These are phyloP conservation scores for Drosophila ironensis DNA, from an alignment of 1,140 invertebrate species.

Conservation along the genomic window DNA sequence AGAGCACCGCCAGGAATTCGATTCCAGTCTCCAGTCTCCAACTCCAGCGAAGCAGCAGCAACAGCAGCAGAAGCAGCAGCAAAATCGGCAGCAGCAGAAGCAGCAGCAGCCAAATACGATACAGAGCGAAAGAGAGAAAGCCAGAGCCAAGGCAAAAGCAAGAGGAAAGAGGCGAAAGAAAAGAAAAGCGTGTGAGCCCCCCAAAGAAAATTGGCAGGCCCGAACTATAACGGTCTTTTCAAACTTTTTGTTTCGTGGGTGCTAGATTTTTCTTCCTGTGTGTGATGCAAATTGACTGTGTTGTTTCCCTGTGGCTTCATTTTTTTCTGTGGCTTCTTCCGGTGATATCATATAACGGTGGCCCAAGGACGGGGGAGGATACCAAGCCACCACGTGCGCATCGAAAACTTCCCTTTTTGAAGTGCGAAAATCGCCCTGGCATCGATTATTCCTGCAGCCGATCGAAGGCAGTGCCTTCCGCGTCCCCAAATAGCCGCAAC, in stretches of 20 bases:
- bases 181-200: conserved; percentile 3
- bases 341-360: conserved; percentile 68
- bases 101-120: background rate
- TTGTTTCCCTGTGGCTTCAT: background rate
- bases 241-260: conserved; percentile 31
- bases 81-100: conserved; percentile 8
- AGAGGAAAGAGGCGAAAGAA: background rate
- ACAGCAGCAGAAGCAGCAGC: conserved; percentile 19
- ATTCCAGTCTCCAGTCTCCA: conserved; percentile 20
- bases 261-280: too few species aligned
- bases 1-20: conserved; percentile 36
- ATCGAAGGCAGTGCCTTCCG: conserved; percentile 11
- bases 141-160: conserved; percentile 5
- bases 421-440: conserved; percentile 9
- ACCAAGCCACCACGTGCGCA: conserved; percentile 32
- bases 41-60: conserved; percentile 38
- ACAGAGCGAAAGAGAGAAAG: conserved; percentile 1
- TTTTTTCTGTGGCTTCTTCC: conserved; percentile 66
- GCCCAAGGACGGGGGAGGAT: background rate
- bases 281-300: conserved; percentile 18
- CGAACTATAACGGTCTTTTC: too few species aligned
- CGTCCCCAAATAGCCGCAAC: conserved; percentile 45
- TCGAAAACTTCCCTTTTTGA: conserved; percentile 52
- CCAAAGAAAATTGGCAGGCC: conserved; percentile 39
- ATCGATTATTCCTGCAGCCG: background rate